Evolutionary conservation across 2,113 vertebrate genomes (phyloP).

Genomic region (Macquaria ambigua): DNA sequence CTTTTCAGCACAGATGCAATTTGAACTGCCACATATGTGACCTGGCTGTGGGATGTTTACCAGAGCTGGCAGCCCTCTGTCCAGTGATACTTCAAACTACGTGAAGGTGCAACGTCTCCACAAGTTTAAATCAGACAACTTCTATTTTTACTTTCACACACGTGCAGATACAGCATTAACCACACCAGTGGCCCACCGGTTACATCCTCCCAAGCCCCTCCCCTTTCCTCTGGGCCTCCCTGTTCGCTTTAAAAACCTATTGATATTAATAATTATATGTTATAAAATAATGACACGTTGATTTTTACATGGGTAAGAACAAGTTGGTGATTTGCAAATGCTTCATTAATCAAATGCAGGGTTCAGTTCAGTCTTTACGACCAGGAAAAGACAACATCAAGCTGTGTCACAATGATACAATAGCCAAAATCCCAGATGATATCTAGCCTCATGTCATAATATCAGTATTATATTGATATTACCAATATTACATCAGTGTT

Average conservation of each 20-base stretch:
- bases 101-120: constrained; percentile 43
- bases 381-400: neutral
- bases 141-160: constrained; percentile 41
- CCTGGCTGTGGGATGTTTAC: constrained; percentile 39
- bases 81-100: constrained; percentile 14
- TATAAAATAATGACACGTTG: neutral
- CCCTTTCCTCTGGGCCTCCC: neutral
- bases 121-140: constrained; percentile 56
- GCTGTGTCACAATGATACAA: neutral
- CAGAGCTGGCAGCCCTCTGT: constrained; percentile 41
- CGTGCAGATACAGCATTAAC: constrained; percentile 21
- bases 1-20: constrained; percentile 12
- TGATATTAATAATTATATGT: neutral
- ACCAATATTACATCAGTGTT: neutral
- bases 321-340: neutral
- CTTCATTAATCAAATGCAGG: neutral
- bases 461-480: neutral
- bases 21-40: constrained; percentile 39
- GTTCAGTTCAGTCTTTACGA: neutral
- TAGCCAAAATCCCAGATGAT: neutral
- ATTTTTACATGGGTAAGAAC: neutral
- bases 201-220: neutral
- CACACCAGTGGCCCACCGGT: neutral
- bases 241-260: neutral
- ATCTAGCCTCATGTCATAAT: neutral